Conservation (phyloP, 2,113 vertebrate genomes). For the Malurus alboscapulatus region DNA sequence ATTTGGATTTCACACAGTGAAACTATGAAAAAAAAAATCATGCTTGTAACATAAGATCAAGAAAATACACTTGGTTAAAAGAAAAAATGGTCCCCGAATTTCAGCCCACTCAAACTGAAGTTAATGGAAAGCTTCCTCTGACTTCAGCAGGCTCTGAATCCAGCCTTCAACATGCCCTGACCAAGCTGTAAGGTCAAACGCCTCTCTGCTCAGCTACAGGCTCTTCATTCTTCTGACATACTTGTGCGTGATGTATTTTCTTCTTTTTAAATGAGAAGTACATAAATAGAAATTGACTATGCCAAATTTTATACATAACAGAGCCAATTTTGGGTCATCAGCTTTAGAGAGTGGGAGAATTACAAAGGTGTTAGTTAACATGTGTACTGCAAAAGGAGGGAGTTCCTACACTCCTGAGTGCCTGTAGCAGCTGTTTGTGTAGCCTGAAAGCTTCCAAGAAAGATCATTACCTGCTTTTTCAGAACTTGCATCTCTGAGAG, state of each 20-base stretch:
- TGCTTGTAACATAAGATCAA: slow-evolving; percentile 22
- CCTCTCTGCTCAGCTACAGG: not conserved
- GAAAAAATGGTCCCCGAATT: slow-evolving; percentile 9
- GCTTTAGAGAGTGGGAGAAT: not conserved
- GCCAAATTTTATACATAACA: not conserved
- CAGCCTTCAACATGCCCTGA: not conserved
- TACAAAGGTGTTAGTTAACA: not conserved
- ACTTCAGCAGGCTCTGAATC: not conserved
- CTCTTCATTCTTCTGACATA: not conserved
- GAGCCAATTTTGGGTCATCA: not conserved
- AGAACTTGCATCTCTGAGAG: not conserved
- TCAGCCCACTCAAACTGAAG: not conserved
- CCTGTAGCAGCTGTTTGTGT: slow-evolving; percentile 20
- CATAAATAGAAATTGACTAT: not conserved
- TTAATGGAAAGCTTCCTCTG: not conserved
- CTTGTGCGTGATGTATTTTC: slow-evolving; percentile 29
- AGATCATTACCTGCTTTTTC: not conserved
- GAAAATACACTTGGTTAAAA: slow-evolving; percentile 31
- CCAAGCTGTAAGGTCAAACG: not conserved
- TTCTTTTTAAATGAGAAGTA: not conserved
- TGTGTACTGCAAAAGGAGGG: not conserved
- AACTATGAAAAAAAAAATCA: slow-evolving; percentile 18
- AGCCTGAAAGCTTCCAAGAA: slow-evolving; percentile 5
- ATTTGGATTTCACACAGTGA: slow-evolving; percentile 53
- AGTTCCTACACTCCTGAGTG: not conserved